Evolutionary conservation across 1,140 invertebrate species (phyloP), one percentile per base, ranked within the genome.

Genomic region (Cherax quadricarinatus): DNA sequence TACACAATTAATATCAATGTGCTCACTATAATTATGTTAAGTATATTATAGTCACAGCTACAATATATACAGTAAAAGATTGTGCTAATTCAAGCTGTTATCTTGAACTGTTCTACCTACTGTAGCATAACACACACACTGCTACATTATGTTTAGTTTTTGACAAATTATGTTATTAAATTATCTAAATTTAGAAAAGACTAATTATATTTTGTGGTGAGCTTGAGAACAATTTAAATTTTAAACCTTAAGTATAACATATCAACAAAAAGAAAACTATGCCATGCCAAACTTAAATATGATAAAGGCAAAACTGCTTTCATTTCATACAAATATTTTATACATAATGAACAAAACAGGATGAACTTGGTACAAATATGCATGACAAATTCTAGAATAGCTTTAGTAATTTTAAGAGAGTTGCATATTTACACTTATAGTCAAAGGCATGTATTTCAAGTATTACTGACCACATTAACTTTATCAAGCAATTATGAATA

Each of bases 241-340:
- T 81, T 80, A 88, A 21, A 62, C 86, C 86, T 30, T 88, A 53
- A 30, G 16, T 81, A 66, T 41, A 53, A 60, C 48, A 85, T 30
- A 41, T 41, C 57, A n/a, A 48, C 62, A n/a, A 79, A 14, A 57
- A 51, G 24, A 88, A 79, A 81, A 57, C 24, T 84, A 88, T 57
- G 86, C 10, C 78, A 88, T 79, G 86, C 86, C 79, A 80, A 80
- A 80, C 57, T 70, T 70, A 87, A 75, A 75, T 30, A 53, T 60
- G 57, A 5, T 21, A 79, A 49, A 62, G 79, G 48, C 24, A 51
- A 49, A 91, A 87, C 24, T 86, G 90, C 90, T 91, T 91, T 91
- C 90, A 91, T 91, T 91, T 91, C 90, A 91, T 91, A 91, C 90
- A 91, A 86, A 49, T 62, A 82, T 62, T 85, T 1, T 83, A 86